A percentile compares a stretch with the other conserved stretches of the same genome.
These are phyloP conservation scores for Hemiprocne comata DNA, from an alignment of 2,113 vertebrate species.

Conservation along the genomic window DNA sequence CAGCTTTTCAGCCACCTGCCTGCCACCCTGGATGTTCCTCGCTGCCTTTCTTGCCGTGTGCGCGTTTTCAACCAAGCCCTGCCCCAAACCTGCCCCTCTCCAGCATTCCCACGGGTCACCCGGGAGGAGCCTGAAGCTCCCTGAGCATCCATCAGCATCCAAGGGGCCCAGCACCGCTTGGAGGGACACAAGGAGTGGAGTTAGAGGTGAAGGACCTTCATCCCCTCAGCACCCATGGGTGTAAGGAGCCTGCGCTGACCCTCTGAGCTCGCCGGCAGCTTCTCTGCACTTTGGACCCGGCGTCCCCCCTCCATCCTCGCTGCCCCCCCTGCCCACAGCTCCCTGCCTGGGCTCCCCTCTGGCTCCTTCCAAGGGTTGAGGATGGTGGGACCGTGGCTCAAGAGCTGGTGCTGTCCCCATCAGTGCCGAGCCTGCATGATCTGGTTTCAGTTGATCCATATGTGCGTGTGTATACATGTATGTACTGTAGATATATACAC, in stretches of 20 bases:
- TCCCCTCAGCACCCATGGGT: neutral
- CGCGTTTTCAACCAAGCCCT: neutral
- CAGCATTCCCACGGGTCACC: neutral
- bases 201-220: neutral
- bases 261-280: neutral
- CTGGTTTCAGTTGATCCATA: neutral
- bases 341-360: too few species aligned
- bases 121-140: fast-evolving
- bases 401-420: constrained; percentile 17
- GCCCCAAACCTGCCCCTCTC: fast-evolving
- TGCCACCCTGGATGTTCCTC: neutral
- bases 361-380: neutral
- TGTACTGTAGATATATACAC: constrained; percentile 37
- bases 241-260: neutral
- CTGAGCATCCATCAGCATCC: neutral
- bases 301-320: neutral
- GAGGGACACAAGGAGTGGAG: neutral
- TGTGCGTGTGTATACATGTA: constrained; percentile 12
- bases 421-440: neutral
- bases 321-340: too few species aligned
- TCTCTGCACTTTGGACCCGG: neutral
- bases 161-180: neutral
- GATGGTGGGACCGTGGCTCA: neutral
- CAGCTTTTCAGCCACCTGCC: constrained; percentile 28
- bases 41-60: neutral